Evolutionary conservation across 1,140 invertebrate species (phyloP).

Genomic region (Bathynomus jamesi): DNA sequence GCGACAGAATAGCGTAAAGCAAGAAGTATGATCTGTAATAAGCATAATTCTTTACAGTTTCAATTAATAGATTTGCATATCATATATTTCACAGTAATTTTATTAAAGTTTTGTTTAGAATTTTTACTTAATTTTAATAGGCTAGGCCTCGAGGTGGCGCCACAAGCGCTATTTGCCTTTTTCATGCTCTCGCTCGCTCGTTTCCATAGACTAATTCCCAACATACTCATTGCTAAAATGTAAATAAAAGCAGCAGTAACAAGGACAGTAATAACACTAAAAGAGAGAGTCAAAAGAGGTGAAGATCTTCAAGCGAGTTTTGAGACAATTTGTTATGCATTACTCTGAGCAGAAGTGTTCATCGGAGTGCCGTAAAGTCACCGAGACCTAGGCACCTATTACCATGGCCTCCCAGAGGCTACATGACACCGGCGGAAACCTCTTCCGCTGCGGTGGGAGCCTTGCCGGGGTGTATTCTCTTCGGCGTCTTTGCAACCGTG

Average conservation of each 20-base stretch:
- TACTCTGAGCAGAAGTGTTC: not conserved
- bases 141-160: too few species aligned
- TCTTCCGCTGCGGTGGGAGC: not conserved
- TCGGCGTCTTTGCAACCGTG: not conserved
- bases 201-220: not conserved
- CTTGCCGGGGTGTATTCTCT: not conserved
- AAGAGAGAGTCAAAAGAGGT: not conserved
- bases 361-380: not conserved
- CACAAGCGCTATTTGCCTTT: too few species aligned
- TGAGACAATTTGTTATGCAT: not conserved
- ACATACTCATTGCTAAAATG: not conserved
- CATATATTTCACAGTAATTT: too few species aligned
- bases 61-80: too few species aligned
- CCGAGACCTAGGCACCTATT: not conserved
- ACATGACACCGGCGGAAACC: not conserved
- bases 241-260: not conserved
- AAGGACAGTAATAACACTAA: not conserved
- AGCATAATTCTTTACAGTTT: too few species aligned
- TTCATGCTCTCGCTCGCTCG: too few species aligned
- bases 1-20: too few species aligned
- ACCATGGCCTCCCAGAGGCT: not conserved
- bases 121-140: too few species aligned
- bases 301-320: not conserved
- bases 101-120: too few species aligned
- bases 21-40: too few species aligned